Conservation (phyloP, 1,140 invertebrate species). For the Polyergus mexicanus region DNA sequence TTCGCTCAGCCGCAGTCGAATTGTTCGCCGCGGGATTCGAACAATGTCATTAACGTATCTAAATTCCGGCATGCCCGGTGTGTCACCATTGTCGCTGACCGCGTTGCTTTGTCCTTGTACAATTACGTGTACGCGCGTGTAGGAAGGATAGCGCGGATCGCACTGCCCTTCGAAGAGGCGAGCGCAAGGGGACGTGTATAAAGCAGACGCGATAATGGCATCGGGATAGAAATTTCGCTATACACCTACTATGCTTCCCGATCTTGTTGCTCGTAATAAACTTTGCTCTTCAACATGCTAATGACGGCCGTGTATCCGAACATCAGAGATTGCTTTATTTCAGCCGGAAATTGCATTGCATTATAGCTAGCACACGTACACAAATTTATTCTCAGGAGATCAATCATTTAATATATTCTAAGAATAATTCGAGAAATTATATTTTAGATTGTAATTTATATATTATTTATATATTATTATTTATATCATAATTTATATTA, state of each 20-base stretch:
- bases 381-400: background rate
- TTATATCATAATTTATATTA: background rate
- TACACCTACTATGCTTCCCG: background rate
- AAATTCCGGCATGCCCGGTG: slow-evolving; percentile 31
- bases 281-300: background rate
- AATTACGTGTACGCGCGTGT: background rate
- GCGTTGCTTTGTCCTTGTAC: slow-evolving; percentile 33
- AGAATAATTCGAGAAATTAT: background rate
- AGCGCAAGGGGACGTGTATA: slow-evolving; percentile 16
- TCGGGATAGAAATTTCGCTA: background rate
- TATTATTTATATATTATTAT: background rate
- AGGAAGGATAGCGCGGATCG: background rate
- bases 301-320: background rate
- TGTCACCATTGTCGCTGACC: slow-evolving; percentile 19
- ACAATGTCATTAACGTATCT: slow-evolving; percentile 65
- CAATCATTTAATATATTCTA: background rate
- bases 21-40: slow-evolving; percentile 44
- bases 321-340: no score
- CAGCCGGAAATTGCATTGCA: background rate
- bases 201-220: slow-evolving; percentile 28
- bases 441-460: background rate
- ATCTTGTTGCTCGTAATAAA: slow-evolving; percentile 7
- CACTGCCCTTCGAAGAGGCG: background rate
- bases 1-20: slow-evolving; percentile 9
- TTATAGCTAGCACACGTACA: no score